Evolutionary conservation across 2,888 invertebrate genomes (phyloP), one percentile per base, ranked within the genome.

Genomic region (Biston betularia): DNA sequence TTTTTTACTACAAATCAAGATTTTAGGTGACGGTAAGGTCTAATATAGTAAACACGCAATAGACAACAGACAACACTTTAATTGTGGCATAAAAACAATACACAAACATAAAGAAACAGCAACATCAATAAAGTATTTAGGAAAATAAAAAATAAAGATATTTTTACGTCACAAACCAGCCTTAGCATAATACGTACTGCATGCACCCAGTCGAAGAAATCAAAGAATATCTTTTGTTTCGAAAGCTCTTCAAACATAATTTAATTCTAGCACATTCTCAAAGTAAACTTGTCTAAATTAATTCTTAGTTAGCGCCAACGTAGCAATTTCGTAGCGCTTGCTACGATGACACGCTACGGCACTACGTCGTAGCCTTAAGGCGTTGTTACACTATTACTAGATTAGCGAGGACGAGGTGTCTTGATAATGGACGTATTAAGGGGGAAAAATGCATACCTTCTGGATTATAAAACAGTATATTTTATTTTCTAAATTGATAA

Each of bases 381-480:
- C 84, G 82, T 79, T 80, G 83, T 84, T 84, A 86, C 75, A 76
- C 81, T 70, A 80, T 87, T 81, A 85, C 84, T 81, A 81, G 84
- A 87, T 87, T 85, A 85, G 80, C 77, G 83, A 79, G 79, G 79
- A 85, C 85, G 84, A 74, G 81, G 79, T 82, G 80, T 86, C 88
- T 88, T 88, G 88, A 88, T 88, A 87, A 15, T 40, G 61, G 50
- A n/a, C 57, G 53, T 9, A 53, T 15, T 40, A 14, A 66, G 62
- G 57, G 66, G 57, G 12, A 9, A 6, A n/a, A 12, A 33, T 53
- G n/a, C n/a, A n/a, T n/a, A n/a, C n/a, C n/a, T 42, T 0, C 24
- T 15, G 48, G 40, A n/a, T n/a, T 44, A 10, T 10, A 10, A 42
- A n/a, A 46, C 5, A 0, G 5, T 15, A 24, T 24, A n/a, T n/a